Evolutionary conservation across 2,113 vertebrate species (phyloP), one percentile per base, ranked within the genome.

Genomic region (Promerops cafer): DNA sequence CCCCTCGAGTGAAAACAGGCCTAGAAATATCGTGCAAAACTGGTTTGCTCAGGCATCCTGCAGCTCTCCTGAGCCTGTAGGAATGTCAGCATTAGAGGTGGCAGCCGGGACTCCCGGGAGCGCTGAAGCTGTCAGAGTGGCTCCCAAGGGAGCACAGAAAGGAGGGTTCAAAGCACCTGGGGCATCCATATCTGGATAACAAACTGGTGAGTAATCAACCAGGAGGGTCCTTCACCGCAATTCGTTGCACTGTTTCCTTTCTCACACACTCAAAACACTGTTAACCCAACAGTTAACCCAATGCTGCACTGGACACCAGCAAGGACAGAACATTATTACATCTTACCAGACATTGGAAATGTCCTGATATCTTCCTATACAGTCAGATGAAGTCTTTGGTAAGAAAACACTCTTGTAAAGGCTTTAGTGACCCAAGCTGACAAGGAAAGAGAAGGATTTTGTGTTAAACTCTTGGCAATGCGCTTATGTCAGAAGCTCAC

Each of bases 141-240:
- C 23, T 75, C 74, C 56, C 30, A 14, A 30, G 33, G n/a, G 22
- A 84, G 13, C 19, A 4, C 30, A 66, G 76, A 59, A 54, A 57
- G 19, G 49, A 83, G 33, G 6, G 15, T 15, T 72, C 40, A 65
- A 30, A 83, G n/a, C 19, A 49, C 39, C 37, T 30, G n/a, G 39
- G 11, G 13, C 13, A 2, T 24, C 53, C 12, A 0, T 26, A 15
- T 21, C 65, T 57, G 65, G 50, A 14, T 50, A 49, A 57, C 28
- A 74, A 53, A 16, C 18, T 35, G 40, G 37, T 35, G 33, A 86
- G 17, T 8, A 12, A 18, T 39, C 59, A 19, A 1, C 28, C 11
- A 19, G 33, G 33, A 9, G 11, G 8, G 60, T 64, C 40, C 26
- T 87, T 37, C 9, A 3, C 16, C 0, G 0, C 5, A 1, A 50